Base-by-base conservation (phyloP, 2,797 vertebrate species). In the Columba guinea region DNA sequence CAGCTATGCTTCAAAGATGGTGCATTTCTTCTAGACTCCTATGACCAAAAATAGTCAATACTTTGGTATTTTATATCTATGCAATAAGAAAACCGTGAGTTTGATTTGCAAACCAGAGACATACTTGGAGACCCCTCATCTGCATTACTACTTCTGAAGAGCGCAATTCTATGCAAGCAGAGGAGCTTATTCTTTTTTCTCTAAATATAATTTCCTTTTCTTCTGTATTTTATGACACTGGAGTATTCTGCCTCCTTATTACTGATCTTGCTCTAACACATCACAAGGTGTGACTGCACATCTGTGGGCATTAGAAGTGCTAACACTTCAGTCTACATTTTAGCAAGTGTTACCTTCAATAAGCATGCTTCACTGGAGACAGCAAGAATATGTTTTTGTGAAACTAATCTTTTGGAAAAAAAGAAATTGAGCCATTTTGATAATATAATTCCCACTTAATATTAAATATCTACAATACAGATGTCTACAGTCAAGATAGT, bases 381-480 rank as follows among this genome's bases (percentile, higher is more conserved):
- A 82, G 77, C 37, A 73, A 37, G 27, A 73, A 11, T 26, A 65
- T 62, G n/a, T 84, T 91, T 93, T 46, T 76, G 23, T 67, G 67
- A 75, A 87, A 49, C 44, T 67, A 91, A 84, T 82, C 83, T 88
- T 91, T 58, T 34, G 62, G 77, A 86, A 87, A 88, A 56, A 91
- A 85, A 41, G 20, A 82, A 93, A 84, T 30, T 22, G 60, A 91
- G 17, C 18, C 9, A 32, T 76, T 91, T 84, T 86, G 30, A 46
- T 70, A 60, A 52, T 35, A 67, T 70, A 79, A 74, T 85, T 91
- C 55, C 21, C n/a, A 73, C 23, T 4, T 79, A 91, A 82, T 65
- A 86, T 51, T 88, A 83, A 27, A 39, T 39, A 52, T 18, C 27
- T 84, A 75, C 15, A 39, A 30, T 34, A 30, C 35, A 81, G 62